Base-by-base conservation (phyloP, 37 sponge, comb jelly and placozoan genomes). In the Ephydatia muelleri region DNA sequence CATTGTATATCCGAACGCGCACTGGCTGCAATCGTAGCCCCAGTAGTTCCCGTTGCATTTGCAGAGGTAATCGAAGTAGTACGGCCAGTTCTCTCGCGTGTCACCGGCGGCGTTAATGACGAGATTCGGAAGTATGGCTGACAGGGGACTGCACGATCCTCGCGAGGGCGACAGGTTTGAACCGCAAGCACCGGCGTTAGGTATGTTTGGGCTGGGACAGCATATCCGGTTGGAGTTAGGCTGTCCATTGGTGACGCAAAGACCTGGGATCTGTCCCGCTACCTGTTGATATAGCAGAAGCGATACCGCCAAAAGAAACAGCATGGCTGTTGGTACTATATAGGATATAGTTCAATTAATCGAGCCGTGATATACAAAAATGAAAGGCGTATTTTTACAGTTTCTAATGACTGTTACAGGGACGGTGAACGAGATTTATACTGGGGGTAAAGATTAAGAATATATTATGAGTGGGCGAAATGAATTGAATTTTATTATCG, bases 41-140 rank as follows among this genome's bases (percentile, higher is more conserved):
- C 71, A 82, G 68, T 79, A 90, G 77, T 85, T 85, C 5, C 82
- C 90, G 21, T 80, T 90, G 65, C 90, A 90, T 28, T 81, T 22
- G 70, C 90, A 90, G 30, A 81, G 28, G 38, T 70, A 75, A 19
- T 77, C 81, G 71, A 64, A 90, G 82, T 80, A 90, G 39, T 76
- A 68, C 5, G 86, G 90, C 90, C 90, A 90, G 72, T 85, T 85
- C 5, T 49, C 65, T 34, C 86, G 79, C 8, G 57, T 14, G 57
- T 11, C 12, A 11, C 57, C 57, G 12, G 1, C 16, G 57, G 57
- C 9, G 14, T 14, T 57, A 13, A 57, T 11, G 57, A 57, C 57
- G 19, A 57, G 14, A 57, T 57, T 14, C 1, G 57, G 9, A 57
- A 57, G 19, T 57, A 57, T 57, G 57, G 57, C 57, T 14, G 57